Evolutionary conservation across 2,113 vertebrate species (phyloP).

Genomic region (Eulemur macaco): DNA sequence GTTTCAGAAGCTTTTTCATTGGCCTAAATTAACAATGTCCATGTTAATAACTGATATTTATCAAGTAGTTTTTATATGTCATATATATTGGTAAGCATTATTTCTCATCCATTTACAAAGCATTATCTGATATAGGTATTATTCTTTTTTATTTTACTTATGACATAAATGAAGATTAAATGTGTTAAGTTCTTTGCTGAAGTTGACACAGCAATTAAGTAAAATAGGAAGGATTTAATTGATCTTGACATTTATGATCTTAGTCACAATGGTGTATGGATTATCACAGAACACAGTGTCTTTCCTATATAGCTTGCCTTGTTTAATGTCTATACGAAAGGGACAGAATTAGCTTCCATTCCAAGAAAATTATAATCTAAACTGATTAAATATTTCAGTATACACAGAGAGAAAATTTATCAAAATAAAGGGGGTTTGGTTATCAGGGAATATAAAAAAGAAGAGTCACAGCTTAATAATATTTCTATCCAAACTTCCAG

Average conservation of each 20-base stretch:
- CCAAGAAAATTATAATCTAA: not conserved
- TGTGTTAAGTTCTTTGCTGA: not conserved
- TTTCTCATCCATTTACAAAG: not conserved
- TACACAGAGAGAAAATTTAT: not conserved
- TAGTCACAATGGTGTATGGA: not conserved
- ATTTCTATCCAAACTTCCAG: not conserved
- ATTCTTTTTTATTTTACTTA: not conserved
- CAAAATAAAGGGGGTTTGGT: not conserved
- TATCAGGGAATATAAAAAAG: not conserved
- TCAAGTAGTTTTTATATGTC: not conserved
- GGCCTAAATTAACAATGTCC: not conserved
- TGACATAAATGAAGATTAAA: not conserved
- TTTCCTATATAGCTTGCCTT: not conserved
- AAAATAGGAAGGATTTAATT: not conserved
- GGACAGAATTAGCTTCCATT: not conserved
- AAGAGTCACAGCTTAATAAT: not conserved
- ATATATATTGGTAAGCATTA: not conserved
- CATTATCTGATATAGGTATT: not conserved
- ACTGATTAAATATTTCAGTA: not conserved
- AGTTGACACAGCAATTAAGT: not conserved
- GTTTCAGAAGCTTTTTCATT: not conserved
- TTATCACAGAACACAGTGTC: not conserved
- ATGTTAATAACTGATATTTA: not conserved
- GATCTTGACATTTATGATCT: not conserved
- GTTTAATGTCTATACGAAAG: not conserved